Evolutionary conservation across 1,140 invertebrate species (phyloP).

Genomic region (Meloidogyne hapla): DNA sequence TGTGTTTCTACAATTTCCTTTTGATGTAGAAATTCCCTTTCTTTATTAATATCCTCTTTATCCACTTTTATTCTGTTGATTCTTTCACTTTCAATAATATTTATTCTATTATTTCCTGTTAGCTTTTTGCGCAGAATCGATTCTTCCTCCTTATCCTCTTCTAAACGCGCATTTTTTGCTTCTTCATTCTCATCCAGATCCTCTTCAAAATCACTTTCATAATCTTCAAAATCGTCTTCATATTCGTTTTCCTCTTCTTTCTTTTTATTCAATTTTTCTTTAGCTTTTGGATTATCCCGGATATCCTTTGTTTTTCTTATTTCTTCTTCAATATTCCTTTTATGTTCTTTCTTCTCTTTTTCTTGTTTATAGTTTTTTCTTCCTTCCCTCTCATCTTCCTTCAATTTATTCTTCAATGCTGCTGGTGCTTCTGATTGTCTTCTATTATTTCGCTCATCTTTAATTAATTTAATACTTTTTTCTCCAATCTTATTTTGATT

Average conservation of each 20-base stretch:
- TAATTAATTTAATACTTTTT: neutral
- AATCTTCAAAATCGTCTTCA: slow-evolving; percentile 31
- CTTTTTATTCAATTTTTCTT: slow-evolving; percentile 2
- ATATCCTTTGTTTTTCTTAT: neutral
- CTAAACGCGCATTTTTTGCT: neutral
- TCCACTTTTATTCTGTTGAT: neutral
- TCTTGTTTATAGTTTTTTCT: neutral
- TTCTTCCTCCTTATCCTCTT: neutral
- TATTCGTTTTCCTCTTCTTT: slow-evolving; percentile 5
- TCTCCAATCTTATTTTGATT: neutral
- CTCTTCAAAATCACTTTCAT: slow-evolving; percentile 33
- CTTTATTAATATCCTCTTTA: neutral
- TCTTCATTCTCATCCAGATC: slow-evolving; percentile 6
- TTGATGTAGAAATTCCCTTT: neutral
- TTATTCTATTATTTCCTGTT: neutral
- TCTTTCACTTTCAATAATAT: neutral
- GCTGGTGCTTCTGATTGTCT: neutral
- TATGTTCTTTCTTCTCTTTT: neutral
- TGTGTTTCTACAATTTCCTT: neutral
- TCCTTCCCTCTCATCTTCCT: neutral
- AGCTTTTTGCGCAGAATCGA: neutral
- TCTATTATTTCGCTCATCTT: neutral
- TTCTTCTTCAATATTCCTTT: neutral
- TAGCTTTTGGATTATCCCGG: neutral
- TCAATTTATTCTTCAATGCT: neutral